A percentile compares a stretch with the other conserved stretches of the same genome.
phyloP scores from a whole-genome alignment of 2,797 vertebrate species.

The Tragopan temminckii region DNA sequence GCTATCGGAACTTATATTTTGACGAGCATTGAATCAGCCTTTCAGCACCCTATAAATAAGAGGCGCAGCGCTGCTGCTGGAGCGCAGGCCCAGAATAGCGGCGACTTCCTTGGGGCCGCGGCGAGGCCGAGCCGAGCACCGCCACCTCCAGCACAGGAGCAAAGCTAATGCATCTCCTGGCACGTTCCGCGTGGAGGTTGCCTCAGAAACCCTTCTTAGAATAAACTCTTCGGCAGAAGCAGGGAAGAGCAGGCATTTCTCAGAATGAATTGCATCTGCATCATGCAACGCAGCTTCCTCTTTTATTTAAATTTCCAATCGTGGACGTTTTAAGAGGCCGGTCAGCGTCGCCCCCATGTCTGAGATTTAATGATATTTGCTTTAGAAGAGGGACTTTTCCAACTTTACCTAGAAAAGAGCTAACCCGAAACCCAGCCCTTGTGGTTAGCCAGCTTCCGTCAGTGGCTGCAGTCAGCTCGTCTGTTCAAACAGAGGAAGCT shows the following conservation, averaged over 20 bases:
- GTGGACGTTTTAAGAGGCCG: conserved; percentile 64
- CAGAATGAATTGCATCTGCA: conserved; percentile 73
- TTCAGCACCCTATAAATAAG: not conserved
- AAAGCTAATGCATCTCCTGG: not conserved
- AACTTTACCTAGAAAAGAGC: conserved; percentile 82
- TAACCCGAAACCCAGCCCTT: conserved; percentile 70
- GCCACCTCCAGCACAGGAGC: not conserved
- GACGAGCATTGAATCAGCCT: not conserved
- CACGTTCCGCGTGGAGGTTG: not conserved
- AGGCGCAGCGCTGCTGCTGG: rapidly evolving
- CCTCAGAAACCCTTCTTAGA: conserved; percentile 72
- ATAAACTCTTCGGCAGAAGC: conserved; percentile 53
- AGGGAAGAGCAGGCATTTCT: conserved; percentile 68
- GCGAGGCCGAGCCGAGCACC: rapidly evolving
- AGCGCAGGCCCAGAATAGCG: not conserved
- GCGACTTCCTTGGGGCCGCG: not conserved
- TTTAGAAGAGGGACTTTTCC: conserved; percentile 89
- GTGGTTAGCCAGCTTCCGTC: conserved; percentile 80
- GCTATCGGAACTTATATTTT: not conserved
- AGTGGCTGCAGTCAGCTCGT: conserved; percentile 62
- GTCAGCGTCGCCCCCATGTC: conserved; percentile 79
- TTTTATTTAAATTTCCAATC: conserved; percentile 39
- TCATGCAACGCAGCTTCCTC: conserved; percentile 65
- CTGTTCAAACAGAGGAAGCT: conserved; percentile 64
- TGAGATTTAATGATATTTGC: conserved; percentile 71